phyloP scores from a whole-genome alignment of 2,888 invertebrate genomes.

The Hofmannophila pseudospretella region DNA sequence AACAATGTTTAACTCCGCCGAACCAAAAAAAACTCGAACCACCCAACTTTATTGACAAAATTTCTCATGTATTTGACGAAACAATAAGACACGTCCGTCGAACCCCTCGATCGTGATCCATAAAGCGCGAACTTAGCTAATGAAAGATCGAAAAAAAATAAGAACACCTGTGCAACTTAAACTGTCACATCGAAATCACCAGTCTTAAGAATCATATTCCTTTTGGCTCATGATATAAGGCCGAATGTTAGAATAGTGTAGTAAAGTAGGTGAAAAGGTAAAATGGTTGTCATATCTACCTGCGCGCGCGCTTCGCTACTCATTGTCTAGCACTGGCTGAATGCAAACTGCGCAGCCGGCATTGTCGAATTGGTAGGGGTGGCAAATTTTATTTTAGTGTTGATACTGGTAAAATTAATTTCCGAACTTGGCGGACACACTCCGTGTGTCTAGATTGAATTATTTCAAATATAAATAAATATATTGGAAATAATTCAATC shows the following conservation, averaged over 20 bases:
- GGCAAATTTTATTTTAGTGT: slow-evolving; percentile 34
- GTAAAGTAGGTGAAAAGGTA: slow-evolving; percentile 15
- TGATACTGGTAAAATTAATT: no score
- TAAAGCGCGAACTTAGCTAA: slow-evolving; percentile 76
- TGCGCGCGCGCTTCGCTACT: slow-evolving; percentile 62
- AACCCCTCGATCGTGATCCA: slow-evolving; percentile 71
- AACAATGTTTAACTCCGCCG: slow-evolving; percentile 20
- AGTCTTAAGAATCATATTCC: background rate
- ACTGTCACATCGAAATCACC: background rate
- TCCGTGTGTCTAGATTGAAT: no score
- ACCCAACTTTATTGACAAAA: slow-evolving; percentile 68
- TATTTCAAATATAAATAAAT: no score
- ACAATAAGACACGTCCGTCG: slow-evolving; percentile 67
- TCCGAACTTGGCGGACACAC: no score
- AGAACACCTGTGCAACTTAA: slow-evolving; percentile 51
- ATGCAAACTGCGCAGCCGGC: slow-evolving; percentile 70
- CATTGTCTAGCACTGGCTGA: slow-evolving; percentile 65
- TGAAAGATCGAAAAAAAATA: slow-evolving; percentile 65
- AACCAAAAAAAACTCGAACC: slow-evolving; percentile 42
- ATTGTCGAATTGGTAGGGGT: slow-evolving; percentile 53
- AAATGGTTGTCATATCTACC: slow-evolving; percentile 55
- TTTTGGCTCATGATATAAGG: slow-evolving; percentile 19
- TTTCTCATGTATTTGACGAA: slow-evolving; percentile 70
- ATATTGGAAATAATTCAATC: no score
- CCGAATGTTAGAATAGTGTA: slow-evolving; percentile 11